Evolutionary conservation across 2,888 invertebrate species (phyloP).

Genomic region (Punctoribates punctum): DNA sequence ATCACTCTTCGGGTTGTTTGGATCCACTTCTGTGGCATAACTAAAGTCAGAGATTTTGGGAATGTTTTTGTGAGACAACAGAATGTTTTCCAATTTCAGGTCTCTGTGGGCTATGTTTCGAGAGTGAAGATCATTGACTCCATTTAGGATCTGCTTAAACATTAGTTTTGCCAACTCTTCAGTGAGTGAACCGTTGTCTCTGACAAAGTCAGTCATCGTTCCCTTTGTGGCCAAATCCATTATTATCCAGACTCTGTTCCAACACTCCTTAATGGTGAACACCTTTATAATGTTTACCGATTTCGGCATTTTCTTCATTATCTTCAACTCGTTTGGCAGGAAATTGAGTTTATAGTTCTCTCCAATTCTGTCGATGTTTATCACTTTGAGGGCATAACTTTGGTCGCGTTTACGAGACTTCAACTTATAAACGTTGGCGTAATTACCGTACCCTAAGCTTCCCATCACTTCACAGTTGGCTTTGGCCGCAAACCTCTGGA

Average conservation of each 20-base stretch:
- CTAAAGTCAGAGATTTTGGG: conserved; percentile 61
- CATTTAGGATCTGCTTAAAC: background rate
- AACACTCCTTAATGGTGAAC: conserved; percentile 50
- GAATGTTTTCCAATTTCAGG: conserved; percentile 88
- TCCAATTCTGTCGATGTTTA: conserved; percentile 15
- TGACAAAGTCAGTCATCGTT: conserved; percentile 54
- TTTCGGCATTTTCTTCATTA: conserved; percentile 51
- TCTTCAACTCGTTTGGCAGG: conserved; percentile 54
- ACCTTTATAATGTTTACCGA: conserved; percentile 54
- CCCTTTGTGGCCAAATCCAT: conserved; percentile 55
- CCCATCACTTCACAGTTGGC: too few species aligned
- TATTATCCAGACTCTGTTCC: conserved; percentile 51
- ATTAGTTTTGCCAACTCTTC: background rate
- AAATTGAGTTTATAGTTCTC: conserved; percentile 50
- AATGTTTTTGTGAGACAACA: conserved; percentile 83
- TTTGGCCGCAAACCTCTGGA: too few species aligned
- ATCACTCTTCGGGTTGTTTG: background rate
- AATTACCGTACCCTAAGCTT: too few species aligned
- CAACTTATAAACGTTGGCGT: too few species aligned
- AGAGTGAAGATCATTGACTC: conserved; percentile 7
- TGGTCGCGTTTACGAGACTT: too few species aligned
- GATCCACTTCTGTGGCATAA: conserved; percentile 1
- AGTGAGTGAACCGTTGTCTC: conserved; percentile 48
- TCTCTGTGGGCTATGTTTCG: conserved; percentile 66
- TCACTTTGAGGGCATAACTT: conserved; percentile 36